Base-by-base conservation (phyloP, 2,113 vertebrate genomes). In the Beaufortia kweichowensis region DNA sequence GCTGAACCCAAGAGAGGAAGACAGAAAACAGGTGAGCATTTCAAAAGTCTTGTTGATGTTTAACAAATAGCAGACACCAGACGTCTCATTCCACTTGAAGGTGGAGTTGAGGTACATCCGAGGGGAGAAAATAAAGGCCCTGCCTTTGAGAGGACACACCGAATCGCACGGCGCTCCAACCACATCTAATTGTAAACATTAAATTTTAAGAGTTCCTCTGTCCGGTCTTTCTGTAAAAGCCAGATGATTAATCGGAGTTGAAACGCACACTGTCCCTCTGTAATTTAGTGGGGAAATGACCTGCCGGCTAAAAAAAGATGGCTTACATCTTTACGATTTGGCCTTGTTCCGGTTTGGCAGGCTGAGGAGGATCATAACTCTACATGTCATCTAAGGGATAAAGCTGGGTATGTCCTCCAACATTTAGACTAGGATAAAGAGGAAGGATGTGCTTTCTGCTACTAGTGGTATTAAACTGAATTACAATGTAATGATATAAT, bases 1-100 rank as follows among this genome's bases (percentile, higher is more conserved):
- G 84, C 97, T 99, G 81, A 84, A 46, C 6, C 11, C 19, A 55
- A 63, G n/a, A 57, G 6, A 61, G 17, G 14, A 33, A 14, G 21
- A 59, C 6, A 68, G 14, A 67, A 41, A 29, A 2, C 26, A 41
- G 10, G 31, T 41, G 21, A n/a, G 48, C n/a, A n/a, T n/a, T 69
- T 69, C 31, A 5, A 29, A n/a, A 59, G 24, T 28, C 24, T 14
- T 28, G 24, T 17, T 59, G 56, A 23, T 15, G 56, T 28, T 6
- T 11, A 28, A 15, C 10, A 6, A 63, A 23, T 3, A 14, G 33
- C 29, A 33, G 48, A 31, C 6, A 35, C 15, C 29, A 46, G 43
- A 21, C 48, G 6, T 53, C 48, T 68, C 1, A 50, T 50, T 43
- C 9, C 14, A 7, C 53, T 41, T 19, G 21, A 39, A 35, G 53